phyloP scores from a whole-genome alignment of 2,797 vertebrate species.

The Psittacula echo region DNA sequence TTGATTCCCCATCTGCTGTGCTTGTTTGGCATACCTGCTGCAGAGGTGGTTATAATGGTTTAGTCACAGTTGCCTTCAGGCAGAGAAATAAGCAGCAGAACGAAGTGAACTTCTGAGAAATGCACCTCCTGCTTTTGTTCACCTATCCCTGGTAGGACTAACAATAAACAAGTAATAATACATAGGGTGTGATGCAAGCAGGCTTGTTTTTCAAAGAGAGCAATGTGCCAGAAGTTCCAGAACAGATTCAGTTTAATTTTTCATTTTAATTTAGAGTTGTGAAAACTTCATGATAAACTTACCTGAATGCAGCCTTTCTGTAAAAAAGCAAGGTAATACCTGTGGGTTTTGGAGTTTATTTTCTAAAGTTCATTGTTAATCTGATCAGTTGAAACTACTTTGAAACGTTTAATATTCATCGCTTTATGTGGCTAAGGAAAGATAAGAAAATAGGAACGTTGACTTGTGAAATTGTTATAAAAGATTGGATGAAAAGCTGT shows the following conservation, averaged over 20 bases:
- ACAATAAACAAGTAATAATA: background rate
- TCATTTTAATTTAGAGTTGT: background rate
- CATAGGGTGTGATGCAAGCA: background rate
- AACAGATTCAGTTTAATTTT: background rate
- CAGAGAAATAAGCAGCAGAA: background rate
- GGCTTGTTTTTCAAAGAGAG: background rate
- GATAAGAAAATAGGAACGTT: background rate
- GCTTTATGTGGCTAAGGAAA: background rate
- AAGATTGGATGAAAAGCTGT: background rate
- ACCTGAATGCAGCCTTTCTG: background rate
- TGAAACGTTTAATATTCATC: background rate
- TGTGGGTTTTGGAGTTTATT: background rate
- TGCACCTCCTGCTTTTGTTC: conserved; percentile 8
- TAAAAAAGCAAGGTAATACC: background rate
- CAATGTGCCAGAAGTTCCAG: background rate
- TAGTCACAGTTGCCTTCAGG: background rate
- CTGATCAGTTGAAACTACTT: background rate
- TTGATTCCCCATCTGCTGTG: background rate
- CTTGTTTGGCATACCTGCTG: background rate
- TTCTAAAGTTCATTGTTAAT: background rate
- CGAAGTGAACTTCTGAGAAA: conserved; percentile 14
- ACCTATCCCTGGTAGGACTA: background rate
- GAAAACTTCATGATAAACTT: background rate
- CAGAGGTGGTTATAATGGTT: background rate
- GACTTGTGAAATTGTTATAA: background rate